Conservation (phyloP, 2,797 vertebrate genomes). For the Rhodeus uyekii region DNA sequence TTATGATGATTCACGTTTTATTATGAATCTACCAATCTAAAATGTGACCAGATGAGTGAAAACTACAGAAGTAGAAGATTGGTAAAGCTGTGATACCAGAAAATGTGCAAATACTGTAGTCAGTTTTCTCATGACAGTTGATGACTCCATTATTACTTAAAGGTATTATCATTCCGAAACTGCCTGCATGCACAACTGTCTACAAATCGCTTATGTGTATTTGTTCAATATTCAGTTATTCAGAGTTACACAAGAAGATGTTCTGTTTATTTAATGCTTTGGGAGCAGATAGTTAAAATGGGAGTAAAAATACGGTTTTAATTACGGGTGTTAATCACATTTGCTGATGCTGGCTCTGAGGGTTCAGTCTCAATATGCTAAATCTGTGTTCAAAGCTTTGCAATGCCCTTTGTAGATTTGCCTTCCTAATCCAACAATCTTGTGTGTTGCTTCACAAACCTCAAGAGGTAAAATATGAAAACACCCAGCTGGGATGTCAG, state of each 20-base stretch:
- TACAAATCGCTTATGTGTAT: conserved; percentile 17
- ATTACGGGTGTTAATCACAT: conserved; percentile 57
- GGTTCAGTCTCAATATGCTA: conserved; percentile 53
- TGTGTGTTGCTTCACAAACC: conserved; percentile 42
- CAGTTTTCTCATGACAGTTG: conserved; percentile 9
- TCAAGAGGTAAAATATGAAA: conserved; percentile 44
- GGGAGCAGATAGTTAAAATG: conserved; percentile 35
- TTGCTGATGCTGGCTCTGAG: conserved; percentile 43
- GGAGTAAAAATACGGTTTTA: conserved; percentile 52
- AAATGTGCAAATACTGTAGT: background rate
- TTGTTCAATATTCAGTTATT: conserved; percentile 47
- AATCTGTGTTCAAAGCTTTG: conserved; percentile 59
- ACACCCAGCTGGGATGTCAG: conserved; percentile 28
- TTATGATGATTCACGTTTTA: background rate
- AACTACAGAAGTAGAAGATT: background rate
- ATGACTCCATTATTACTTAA: conserved; percentile 31
- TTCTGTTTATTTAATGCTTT: conserved; percentile 37
- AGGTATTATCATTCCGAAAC: conserved; percentile 20
- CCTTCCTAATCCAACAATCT: conserved; percentile 49
- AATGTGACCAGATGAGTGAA: background rate
- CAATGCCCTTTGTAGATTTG: conserved; percentile 55
- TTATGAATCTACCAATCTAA: background rate
- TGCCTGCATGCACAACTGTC: conserved; percentile 1
- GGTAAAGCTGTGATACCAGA: background rate
- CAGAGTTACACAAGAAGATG: conserved; percentile 44